These are phyloP conservation scores for Crenuchus spilurus DNA, from an alignment of 2,797 vertebrate species.

Conservation along the genomic window DNA sequence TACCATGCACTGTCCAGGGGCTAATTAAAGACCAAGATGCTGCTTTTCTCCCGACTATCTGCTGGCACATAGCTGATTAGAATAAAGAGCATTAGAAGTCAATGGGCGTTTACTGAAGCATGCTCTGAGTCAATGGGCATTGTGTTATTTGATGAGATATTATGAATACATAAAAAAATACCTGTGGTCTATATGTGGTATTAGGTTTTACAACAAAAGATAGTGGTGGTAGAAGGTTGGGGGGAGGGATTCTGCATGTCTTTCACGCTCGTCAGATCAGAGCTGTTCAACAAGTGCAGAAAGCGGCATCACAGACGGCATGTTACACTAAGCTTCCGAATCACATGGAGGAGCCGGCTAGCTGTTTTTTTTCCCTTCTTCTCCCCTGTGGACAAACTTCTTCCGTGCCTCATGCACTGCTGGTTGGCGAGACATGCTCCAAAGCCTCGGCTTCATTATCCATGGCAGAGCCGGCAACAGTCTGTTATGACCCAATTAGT, in stretches of 20 bases:
- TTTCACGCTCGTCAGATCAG: slow-evolving; percentile 21
- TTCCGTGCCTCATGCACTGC: neutral
- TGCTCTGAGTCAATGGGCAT: no score
- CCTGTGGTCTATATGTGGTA: no score
- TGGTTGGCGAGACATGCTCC: neutral
- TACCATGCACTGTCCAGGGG: neutral
- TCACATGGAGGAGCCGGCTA: neutral
- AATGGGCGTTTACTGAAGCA: no score
- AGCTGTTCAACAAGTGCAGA: slow-evolving; percentile 24
- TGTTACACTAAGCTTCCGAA: neutral
- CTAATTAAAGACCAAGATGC: slow-evolving; percentile 21
- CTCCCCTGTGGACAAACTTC: neutral
- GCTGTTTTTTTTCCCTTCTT: slow-evolving; percentile 17
- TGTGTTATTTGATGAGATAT: no score
- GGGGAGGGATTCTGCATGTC: neutral
- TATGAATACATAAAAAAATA: no score
- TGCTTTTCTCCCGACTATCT: no score
- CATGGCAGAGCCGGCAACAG: slow-evolving; percentile 27
- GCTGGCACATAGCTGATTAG: no score
- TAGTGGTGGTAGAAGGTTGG: no score
- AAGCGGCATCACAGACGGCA: neutral
- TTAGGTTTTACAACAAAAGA: no score
- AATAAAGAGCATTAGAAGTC: no score
- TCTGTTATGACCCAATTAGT: slow-evolving; percentile 47
- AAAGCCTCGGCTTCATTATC: slow-evolving; percentile 40